Percentiles rank a stretch among this genome's conserved stretches.
Conservation (phyloP, 2,888 invertebrate genomes). For the Brachyptera risi region DNA sequence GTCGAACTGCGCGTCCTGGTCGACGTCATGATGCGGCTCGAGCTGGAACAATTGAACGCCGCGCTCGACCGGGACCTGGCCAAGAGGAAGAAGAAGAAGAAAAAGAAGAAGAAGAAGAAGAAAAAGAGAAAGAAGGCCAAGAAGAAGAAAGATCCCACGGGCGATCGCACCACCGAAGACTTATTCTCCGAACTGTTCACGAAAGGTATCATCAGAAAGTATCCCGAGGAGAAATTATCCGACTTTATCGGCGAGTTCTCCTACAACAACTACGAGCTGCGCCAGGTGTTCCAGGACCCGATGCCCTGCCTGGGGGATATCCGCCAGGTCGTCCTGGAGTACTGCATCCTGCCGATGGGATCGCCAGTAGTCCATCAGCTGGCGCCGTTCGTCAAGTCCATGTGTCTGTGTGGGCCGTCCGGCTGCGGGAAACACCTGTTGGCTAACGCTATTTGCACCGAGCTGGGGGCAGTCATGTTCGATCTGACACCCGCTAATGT, state of each 20-base stretch:
- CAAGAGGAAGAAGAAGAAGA: constrained; percentile 38
- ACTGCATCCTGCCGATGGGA: constrained; percentile 57
- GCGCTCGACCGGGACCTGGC: constrained; percentile 49
- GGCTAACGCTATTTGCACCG: constrained; percentile 68
- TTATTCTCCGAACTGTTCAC: constrained; percentile 69
- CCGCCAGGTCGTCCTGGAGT: constrained; percentile 53
- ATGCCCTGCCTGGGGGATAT: constrained; percentile 58
- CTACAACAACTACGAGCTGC: constrained; percentile 54
- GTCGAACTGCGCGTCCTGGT: constrained; percentile 62
- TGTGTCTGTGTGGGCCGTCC: constrained; percentile 66
- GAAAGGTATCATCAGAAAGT: constrained; percentile 62
- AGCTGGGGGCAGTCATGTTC: constrained; percentile 69
- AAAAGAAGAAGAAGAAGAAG: constrained; percentile 36
- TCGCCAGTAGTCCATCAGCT: constrained; percentile 39
- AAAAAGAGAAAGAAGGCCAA: constrained; percentile 47
- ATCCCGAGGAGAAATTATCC: constrained; percentile 52
- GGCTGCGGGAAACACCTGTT: constrained; percentile 67
- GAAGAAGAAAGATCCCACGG: constrained; percentile 59
- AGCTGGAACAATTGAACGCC: constrained; percentile 51
- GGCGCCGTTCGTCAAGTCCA: constrained; percentile 50
- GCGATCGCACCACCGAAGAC: constrained; percentile 56
- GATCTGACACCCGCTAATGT: constrained; percentile 68
- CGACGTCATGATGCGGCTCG: constrained; percentile 62
- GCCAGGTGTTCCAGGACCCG: constrained; percentile 44
- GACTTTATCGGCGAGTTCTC: constrained; percentile 68